Conservation (phyloP, 2,888 invertebrate genomes). For the Zaprionus obscuricornis region DNA sequence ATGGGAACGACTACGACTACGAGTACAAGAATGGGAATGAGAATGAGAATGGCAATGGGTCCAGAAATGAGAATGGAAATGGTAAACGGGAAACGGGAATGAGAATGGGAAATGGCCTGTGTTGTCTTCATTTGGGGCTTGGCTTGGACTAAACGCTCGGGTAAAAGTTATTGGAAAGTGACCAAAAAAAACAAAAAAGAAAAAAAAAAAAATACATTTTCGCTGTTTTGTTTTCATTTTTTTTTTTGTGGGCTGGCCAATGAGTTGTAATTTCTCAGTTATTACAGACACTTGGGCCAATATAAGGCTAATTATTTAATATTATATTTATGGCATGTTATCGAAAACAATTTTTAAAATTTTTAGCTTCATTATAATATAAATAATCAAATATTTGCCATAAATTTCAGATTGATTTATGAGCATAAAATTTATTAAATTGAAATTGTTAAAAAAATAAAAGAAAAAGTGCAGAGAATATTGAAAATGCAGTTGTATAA, state of each 20-base stretch:
- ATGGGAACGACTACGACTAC: not conserved
- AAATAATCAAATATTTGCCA: too few relatives aligned
- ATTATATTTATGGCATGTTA: constrained; percentile 6
- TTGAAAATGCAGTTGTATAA: too few relatives aligned
- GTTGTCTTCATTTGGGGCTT: constrained; percentile 57
- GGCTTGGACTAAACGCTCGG: constrained; percentile 37
- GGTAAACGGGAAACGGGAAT: too few relatives aligned
- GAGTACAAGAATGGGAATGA: constrained; percentile 15
- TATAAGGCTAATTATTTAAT: not conserved
- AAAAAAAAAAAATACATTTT: too few relatives aligned
- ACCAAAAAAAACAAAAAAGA: constrained; percentile 12
- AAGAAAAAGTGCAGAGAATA: too few relatives aligned
- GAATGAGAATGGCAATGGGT: constrained; percentile 9
- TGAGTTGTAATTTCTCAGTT: constrained; percentile 8
- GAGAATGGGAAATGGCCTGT: constrained; percentile 47
- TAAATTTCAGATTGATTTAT: too few relatives aligned
- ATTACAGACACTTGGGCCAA: not conserved
- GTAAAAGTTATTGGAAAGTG: constrained; percentile 51
- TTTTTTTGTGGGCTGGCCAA: constrained; percentile 14
- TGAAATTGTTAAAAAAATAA: too few relatives aligned
- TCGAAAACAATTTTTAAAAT: constrained; percentile 2
- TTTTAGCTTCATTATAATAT: too few relatives aligned
- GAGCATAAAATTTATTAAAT: too few relatives aligned
- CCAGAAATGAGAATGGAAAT: not conserved
- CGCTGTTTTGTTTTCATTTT: not conserved